A percentile compares a stretch with the other conserved stretches of the same genome.
Evolutionary conservation across 2,888 invertebrate species (phyloP).

Genomic region (Dryomyza anilis): DNA sequence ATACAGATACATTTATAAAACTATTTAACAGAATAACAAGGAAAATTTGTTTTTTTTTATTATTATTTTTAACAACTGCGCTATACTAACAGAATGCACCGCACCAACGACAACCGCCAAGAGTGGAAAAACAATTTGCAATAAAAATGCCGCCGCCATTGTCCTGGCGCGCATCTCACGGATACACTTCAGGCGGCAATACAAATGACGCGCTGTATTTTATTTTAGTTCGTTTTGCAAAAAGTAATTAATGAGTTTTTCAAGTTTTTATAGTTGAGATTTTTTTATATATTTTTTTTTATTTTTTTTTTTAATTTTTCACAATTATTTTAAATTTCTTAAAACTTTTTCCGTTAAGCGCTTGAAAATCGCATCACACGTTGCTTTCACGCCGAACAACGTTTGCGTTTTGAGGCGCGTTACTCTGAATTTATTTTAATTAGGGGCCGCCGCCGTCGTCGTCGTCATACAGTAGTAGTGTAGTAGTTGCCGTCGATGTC

Average conservation of each 20-base stretch:
- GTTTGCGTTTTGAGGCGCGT: conserved; percentile 46
- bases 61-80: background rate
- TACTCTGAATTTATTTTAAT: conserved; percentile 44
- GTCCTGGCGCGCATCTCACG: background rate
- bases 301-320: background rate
- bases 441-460: conserved; percentile 42
- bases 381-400: conserved; percentile 42
- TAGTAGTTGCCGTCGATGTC: background rate
- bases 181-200: no score
- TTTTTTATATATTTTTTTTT: background rate
- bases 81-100: conserved; percentile 31
- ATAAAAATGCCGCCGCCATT: no score
- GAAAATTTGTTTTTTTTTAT: background rate
- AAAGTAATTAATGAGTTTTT: no score
- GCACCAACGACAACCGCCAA: conserved; percentile 20
- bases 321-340: background rate
- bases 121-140: conserved; percentile 17
- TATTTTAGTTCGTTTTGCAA: no score
- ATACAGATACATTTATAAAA: no score
- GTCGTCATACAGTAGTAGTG: conserved; percentile 35
- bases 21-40: background rate
- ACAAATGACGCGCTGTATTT: no score
- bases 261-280: background rate
- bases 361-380: conserved; percentile 13
- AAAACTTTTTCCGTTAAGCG: background rate